phyloP scores from a whole-genome alignment of 1,140 invertebrate genomes.

The Drosophila persimilis region DNA sequence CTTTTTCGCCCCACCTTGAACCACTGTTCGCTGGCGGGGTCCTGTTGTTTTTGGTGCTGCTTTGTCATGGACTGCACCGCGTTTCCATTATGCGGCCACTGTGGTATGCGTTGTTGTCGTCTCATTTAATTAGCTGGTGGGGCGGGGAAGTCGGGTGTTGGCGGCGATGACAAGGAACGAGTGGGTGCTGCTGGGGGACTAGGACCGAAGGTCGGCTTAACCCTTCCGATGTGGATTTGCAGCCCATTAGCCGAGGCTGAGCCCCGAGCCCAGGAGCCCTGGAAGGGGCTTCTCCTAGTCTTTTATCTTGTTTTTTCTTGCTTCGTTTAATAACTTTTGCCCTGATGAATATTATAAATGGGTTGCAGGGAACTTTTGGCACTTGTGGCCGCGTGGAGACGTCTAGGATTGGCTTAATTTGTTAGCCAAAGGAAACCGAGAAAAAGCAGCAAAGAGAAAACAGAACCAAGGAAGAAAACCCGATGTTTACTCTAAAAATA shows the following conservation, averaged over 20 bases:
- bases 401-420: conserved; percentile 55
- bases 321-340: conserved; percentile 36
- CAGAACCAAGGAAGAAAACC: conserved; percentile 2
- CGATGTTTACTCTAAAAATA: conserved; percentile 14
- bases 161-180: too few species aligned
- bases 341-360: conserved; percentile 64
- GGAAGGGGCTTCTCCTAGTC: conserved; percentile 3
- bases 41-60: conserved; percentile 15
- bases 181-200: neutral
- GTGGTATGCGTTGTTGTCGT: conserved; percentile 33
- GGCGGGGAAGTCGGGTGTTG: conserved; percentile 18
- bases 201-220: conserved; percentile 46
- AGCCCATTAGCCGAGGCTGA: conserved; percentile 21
- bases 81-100: conserved; percentile 44
- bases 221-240: conserved; percentile 55
- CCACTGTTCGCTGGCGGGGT: conserved; percentile 24
- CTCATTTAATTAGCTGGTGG: conserved; percentile 69
- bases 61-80: conserved; percentile 19
- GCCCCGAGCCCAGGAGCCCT: conserved; percentile 11
- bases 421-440: conserved; percentile 10
- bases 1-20: neutral
- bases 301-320: conserved; percentile 17
- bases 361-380: conserved; percentile 64
- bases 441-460: neutral
- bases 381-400: conserved; percentile 53